phyloP scores from a whole-genome alignment of 2,888 invertebrate genomes.

The Nemotelus nigrinus region DNA sequence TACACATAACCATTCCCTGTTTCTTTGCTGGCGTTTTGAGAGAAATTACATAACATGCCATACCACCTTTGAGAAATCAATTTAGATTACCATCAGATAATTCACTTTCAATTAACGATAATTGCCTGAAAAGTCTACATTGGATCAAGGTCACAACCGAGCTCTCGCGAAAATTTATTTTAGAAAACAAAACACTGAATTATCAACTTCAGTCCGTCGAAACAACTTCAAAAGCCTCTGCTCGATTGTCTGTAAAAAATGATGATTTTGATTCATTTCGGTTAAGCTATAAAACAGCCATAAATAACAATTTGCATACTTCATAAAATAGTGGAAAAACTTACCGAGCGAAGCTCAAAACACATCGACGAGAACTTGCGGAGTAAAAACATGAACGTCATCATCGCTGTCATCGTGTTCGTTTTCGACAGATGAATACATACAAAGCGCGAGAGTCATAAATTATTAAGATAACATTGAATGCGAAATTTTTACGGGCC shows the following conservation, averaged over 20 bases:
- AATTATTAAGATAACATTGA: conserved; percentile 42
- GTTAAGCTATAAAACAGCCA: conserved; percentile 39
- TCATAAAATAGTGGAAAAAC: conserved; percentile 6
- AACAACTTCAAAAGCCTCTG: no score
- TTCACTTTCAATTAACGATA: no score
- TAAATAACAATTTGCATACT: conserved; percentile 44
- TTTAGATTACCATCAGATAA: no score
- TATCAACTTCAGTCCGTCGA: no score
- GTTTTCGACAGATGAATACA: conserved; percentile 39
- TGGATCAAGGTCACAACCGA: no score
- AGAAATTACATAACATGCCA: no score
- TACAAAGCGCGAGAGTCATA: conserved; percentile 31
- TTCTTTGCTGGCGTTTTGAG: no score
- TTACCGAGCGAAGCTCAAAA: background rate
- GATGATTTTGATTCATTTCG: conserved; percentile 36
- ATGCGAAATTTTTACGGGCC: conserved; percentile 35
- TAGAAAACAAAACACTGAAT: no score
- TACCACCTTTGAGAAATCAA: no score
- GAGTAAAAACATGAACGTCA: background rate
- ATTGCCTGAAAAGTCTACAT: no score
- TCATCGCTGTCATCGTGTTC: background rate
- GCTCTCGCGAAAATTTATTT: no score
- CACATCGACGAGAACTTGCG: background rate
- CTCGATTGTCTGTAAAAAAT: background rate
- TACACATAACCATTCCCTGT: no score